Percentiles rank a stretch among this genome's conserved stretches.
Evolutionary conservation across 64 coral and sea anemone genomes (phyloP).

Genomic region (Montipora foliosa): DNA sequence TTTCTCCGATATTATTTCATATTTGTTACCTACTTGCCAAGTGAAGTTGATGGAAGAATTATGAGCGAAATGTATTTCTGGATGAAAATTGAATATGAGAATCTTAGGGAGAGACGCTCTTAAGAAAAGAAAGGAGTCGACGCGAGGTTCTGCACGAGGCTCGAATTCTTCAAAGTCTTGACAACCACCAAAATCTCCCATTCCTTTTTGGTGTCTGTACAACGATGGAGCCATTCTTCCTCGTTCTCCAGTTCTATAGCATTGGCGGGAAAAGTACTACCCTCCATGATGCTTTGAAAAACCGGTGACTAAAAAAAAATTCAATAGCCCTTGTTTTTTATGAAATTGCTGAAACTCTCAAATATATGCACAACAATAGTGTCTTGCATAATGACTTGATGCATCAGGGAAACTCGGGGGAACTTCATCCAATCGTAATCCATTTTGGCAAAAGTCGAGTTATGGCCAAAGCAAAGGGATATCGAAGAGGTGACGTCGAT

Average conservation of each 20-base stretch:
- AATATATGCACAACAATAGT: slow-evolving; percentile 28
- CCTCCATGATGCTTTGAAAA: slow-evolving; percentile 32
- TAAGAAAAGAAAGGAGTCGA: neutral
- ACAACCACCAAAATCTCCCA: slow-evolving; percentile 45
- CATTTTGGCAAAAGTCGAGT: slow-evolving; percentile 1
- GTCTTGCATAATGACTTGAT: slow-evolving; percentile 63
- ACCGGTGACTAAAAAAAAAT: neutral
- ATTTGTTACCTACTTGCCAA: too few relatives aligned
- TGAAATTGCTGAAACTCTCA: slow-evolving; percentile 8
- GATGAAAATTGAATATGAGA: too few relatives aligned
- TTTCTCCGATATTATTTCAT: too few relatives aligned
- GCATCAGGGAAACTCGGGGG: neutral
- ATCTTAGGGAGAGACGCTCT: neutral
- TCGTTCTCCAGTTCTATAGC: slow-evolving; percentile 57
- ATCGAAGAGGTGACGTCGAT: neutral
- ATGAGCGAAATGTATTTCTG: too few relatives aligned
- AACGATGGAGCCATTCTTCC: slow-evolving; percentile 3
- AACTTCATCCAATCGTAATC: slow-evolving; percentile 1
- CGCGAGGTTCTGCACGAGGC: slow-evolving; percentile 40
- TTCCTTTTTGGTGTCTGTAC: slow-evolving; percentile 45
- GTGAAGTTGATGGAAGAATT: too few relatives aligned
- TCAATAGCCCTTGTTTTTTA: slow-evolving; percentile 2
- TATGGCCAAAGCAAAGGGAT: neutral
- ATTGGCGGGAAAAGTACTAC: slow-evolving; percentile 22
- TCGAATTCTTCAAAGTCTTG: neutral